phyloP scores from a whole-genome alignment of 2,888 invertebrate genomes.

The Philopedon plagiatum region DNA sequence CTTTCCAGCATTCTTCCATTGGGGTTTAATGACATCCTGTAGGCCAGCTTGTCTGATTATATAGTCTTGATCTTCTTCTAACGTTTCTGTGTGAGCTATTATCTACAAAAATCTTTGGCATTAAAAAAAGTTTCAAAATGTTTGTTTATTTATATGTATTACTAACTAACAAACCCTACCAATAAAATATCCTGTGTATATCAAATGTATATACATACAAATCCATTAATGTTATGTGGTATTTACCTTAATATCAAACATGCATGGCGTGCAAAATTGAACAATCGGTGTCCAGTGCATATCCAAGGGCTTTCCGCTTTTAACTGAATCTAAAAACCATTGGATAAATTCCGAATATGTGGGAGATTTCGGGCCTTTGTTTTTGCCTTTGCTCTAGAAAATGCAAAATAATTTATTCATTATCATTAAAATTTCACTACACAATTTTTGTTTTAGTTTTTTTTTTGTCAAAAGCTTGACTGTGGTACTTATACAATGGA shows the following conservation, averaged over 20 bases:
- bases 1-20: conserved; percentile 87
- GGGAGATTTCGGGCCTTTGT: conserved; percentile 68
- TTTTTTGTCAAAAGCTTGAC: too few relatives aligned
- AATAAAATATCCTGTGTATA: too few relatives aligned
- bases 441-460: too few relatives aligned
- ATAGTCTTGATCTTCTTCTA: conserved; percentile 88
- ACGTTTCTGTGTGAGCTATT: conserved; percentile 86
- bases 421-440: too few relatives aligned
- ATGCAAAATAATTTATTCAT: neutral
- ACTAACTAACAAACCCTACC: too few relatives aligned
- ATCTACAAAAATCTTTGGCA: conserved; percentile 63
- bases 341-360: conserved; percentile 86
- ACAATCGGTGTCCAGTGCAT: conserved; percentile 93
- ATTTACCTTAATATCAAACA: conserved; percentile 83
- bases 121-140: neutral
- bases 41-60: conserved; percentile 84
- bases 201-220: too few relatives aligned
- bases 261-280: conserved; percentile 88
- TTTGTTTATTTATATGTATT: too few relatives aligned
- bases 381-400: conserved; percentile 21
- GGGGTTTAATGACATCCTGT: conserved; percentile 83
- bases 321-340: conserved; percentile 82
- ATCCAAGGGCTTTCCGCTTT: conserved; percentile 77
- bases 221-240: too few relatives aligned
- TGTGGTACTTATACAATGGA: too few relatives aligned